Evolutionary conservation across 1,140 invertebrate genomes (phyloP).

Genomic region (Bombus confusus): DNA sequence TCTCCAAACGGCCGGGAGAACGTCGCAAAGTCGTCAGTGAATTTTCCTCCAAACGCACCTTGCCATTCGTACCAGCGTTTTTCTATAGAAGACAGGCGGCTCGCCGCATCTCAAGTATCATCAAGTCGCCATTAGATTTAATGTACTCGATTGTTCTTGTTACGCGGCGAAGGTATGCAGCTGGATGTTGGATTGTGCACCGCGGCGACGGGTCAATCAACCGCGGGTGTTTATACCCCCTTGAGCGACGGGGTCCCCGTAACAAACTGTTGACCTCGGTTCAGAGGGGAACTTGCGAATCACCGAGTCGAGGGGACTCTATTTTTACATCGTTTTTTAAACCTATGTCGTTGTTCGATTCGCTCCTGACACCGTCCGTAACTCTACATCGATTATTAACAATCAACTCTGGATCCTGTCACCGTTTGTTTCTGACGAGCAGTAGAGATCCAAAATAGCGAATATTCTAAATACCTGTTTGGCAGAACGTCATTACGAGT

Average conservation of each 20-base stretch:
- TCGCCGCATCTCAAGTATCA: constrained; percentile 18
- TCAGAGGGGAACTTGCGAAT: constrained; percentile 61
- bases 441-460: too few relatives aligned
- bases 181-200: constrained; percentile 36
- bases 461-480: too few relatives aligned
- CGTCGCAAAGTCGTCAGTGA: background rate
- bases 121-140: constrained; percentile 36
- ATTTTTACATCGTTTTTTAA: constrained; percentile 47
- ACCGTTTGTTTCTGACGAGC: too few relatives aligned
- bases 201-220: constrained; percentile 63
- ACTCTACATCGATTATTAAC: background rate
- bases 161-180: constrained; percentile 33
- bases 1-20: background rate
- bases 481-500: too few relatives aligned
- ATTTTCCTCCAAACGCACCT: background rate
- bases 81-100: too few relatives aligned
- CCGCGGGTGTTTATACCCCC: constrained; percentile 59
- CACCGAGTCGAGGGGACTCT: constrained; percentile 43
- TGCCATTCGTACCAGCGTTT: background rate
- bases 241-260: constrained; percentile 58
- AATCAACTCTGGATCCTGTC: background rate
- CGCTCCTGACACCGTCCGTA: background rate
- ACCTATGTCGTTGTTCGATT: background rate
- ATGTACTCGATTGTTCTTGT: constrained; percentile 46
- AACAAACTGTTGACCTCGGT: constrained; percentile 70